A percentile compares a stretch with the other conserved stretches of the same genome.
Conservation (phyloP, 2,888 invertebrate species). For the Erynnis tages region DNA sequence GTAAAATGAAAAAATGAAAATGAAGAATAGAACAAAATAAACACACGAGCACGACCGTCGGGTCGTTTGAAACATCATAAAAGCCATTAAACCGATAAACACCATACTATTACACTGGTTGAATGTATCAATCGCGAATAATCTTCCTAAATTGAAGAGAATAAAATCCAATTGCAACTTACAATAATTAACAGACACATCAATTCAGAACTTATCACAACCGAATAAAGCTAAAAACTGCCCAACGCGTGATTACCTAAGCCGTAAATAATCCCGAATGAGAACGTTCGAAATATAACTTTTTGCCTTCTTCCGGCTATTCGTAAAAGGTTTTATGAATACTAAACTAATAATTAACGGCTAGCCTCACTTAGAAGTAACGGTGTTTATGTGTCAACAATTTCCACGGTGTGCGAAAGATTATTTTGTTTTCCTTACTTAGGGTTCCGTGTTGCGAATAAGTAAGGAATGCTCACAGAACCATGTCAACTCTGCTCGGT, state of each 20-base stretch:
- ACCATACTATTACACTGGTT: constrained; percentile 1
- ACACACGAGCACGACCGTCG: no score
- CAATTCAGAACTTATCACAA: neutral
- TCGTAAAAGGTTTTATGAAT: constrained; percentile 57
- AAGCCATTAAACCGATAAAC: neutral
- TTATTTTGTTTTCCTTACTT: constrained; percentile 56
- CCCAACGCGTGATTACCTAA: constrained; percentile 4
- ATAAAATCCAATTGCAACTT: neutral
- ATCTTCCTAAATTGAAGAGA: constrained; percentile 37
- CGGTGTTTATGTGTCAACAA: constrained; percentile 58
- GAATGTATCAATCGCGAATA: constrained; percentile 31
- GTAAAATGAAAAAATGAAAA: no score
- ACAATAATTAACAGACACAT: constrained; percentile 14
- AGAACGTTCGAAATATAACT: constrained; percentile 37
- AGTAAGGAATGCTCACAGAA: no score
- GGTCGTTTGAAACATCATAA: neutral
- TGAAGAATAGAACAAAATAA: no score
- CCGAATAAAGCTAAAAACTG: neutral
- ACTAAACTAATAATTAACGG: constrained; percentile 72
- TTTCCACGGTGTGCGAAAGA: constrained; percentile 53
- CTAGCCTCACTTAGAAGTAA: constrained; percentile 58
- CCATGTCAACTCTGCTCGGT: no score
- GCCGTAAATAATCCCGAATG: constrained; percentile 24
- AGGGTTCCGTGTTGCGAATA: no score
- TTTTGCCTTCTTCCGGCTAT: constrained; percentile 43